Evolutionary conservation across 2,797 vertebrate genomes (phyloP).

Genomic region (Apogon talboti): DNA sequence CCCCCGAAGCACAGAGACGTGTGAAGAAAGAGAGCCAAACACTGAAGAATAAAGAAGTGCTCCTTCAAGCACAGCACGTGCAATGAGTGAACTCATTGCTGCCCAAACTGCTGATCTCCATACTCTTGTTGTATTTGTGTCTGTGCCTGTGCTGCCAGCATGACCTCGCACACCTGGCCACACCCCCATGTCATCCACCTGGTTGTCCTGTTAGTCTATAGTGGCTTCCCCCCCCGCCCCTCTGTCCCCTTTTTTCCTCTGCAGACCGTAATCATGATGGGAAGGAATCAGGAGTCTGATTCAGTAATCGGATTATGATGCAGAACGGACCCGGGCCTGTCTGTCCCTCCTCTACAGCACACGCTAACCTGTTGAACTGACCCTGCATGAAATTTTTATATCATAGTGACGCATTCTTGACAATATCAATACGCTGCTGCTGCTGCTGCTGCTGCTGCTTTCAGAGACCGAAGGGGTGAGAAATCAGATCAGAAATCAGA

Average conservation of each 20-base stretch:
- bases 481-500: conserved; percentile 59
- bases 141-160: conserved; percentile 77
- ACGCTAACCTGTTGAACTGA: conserved; percentile 42
- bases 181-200: conserved; percentile 34
- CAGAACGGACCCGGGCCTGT: conserved; percentile 21
- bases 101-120: conserved; percentile 42
- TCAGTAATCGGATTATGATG: conserved; percentile 17
- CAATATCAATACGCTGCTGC: conserved; percentile 62
- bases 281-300: conserved; percentile 33
- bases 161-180: conserved; percentile 70
- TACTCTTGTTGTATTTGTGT: conserved; percentile 66
- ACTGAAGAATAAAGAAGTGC: conserved; percentile 47
- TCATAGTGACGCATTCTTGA: conserved; percentile 54
- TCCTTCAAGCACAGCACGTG: conserved; percentile 35
- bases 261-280: conserved; percentile 23
- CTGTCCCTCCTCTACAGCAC: conserved; percentile 30
- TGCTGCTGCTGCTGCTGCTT: conserved; percentile 64
- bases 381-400: conserved; percentile 74
- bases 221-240: conserved; percentile 33
- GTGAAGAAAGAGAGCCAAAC: conserved; percentile 31
- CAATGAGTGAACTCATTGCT: conserved; percentile 41
- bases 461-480: conserved; percentile 54
- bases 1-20: conserved; percentile 32
- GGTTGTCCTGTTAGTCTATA: conserved; percentile 56
- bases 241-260: conserved; percentile 24